Conservation (phyloP, 2,113 vertebrate species). For the Heteronetta atricapilla region DNA sequence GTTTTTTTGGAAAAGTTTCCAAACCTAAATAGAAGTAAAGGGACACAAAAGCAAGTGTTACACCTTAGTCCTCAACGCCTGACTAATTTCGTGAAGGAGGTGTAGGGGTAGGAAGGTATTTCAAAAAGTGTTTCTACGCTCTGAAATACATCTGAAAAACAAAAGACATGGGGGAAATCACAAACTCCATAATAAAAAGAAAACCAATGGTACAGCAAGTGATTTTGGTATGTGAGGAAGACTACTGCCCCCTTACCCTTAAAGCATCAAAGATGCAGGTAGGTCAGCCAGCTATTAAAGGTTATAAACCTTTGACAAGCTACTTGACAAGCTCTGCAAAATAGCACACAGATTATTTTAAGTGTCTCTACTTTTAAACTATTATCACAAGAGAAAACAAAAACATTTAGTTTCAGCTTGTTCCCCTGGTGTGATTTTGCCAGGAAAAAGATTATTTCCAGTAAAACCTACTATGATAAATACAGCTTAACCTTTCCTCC, state of each 20-base stretch:
- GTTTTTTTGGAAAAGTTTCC: not conserved
- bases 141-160: not conserved
- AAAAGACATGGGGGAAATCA: not conserved
- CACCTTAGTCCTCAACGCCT: not conserved
- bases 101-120: not conserved
- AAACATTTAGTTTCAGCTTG: not conserved
- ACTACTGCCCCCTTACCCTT: not conserved
- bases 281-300: not conserved
- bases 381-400: not conserved
- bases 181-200: not conserved
- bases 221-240: not conserved
- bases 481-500: not conserved
- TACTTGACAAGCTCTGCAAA: not conserved
- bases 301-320: not conserved
- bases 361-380: not conserved
- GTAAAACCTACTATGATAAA: not conserved
- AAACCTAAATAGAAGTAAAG: not conserved
- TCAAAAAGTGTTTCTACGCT: not conserved
- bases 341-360: not conserved
- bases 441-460: not conserved
- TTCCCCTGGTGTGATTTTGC: not conserved
- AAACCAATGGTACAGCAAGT: not conserved
- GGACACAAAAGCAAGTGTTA: not conserved
- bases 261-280: not conserved
- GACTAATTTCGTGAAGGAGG: not conserved